phyloP scores from a whole-genome alignment of 35 echinoderm and acorn worm genomes.

The Patiria miniata region DNA sequence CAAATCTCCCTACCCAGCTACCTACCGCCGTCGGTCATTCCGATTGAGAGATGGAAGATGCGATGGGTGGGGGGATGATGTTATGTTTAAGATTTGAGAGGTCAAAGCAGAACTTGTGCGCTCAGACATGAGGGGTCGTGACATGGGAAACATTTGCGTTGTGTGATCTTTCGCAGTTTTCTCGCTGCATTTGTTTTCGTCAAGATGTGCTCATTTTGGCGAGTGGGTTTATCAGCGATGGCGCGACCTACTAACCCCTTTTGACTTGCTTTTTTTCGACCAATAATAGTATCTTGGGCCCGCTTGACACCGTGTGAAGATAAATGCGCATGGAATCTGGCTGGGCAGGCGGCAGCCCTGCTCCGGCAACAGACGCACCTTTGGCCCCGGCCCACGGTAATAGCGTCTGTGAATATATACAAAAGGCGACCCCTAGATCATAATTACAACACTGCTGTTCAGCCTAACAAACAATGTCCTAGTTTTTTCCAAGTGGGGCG shows the following conservation, averaged over 20 bases:
- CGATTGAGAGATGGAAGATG: too few relatives aligned
- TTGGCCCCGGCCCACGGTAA: neutral
- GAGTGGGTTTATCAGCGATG: neutral
- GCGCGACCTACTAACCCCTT: slow-evolving; percentile 11
- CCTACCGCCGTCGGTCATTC: too few relatives aligned
- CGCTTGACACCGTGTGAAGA: slow-evolving; percentile 21
- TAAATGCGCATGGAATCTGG: slow-evolving; percentile 5
- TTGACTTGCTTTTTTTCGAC: slow-evolving; percentile 15
- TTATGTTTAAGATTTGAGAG: too few relatives aligned
- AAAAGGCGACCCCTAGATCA: slow-evolving; percentile 20
- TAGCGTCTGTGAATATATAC: slow-evolving; percentile 33
- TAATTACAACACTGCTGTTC: slow-evolving; percentile 25
- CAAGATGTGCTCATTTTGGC: too few relatives aligned
- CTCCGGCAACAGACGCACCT: slow-evolving; percentile 1
- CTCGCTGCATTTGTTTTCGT: too few relatives aligned
- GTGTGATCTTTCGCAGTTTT: too few relatives aligned
- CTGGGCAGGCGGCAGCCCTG: neutral
- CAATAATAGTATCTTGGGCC: slow-evolving; percentile 13
- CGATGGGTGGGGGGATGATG: too few relatives aligned
- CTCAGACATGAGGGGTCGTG: too few relatives aligned
- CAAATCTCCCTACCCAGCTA: neutral
- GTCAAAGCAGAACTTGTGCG: too few relatives aligned
- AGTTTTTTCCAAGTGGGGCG: slow-evolving; percentile 26
- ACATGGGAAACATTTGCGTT: too few relatives aligned
- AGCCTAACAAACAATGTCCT: slow-evolving; percentile 24